A percentile compares a stretch with the other conserved stretches of the same genome.
Evolutionary conservation across 2,888 invertebrate genomes (phyloP).

Genomic region (Leucania comma): DNA sequence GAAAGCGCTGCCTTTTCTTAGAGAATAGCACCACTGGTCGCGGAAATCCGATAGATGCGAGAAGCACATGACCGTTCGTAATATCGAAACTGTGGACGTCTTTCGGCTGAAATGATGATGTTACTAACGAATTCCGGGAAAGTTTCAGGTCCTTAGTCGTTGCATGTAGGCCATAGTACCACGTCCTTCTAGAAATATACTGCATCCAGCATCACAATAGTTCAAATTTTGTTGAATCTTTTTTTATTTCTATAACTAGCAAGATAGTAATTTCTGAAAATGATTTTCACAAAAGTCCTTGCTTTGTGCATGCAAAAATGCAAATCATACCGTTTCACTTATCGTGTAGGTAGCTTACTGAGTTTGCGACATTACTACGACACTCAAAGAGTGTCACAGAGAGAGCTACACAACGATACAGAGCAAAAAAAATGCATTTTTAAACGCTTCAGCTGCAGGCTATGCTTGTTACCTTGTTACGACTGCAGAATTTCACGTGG

Average conservation of each 20-base stretch:
- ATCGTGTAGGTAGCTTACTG: neutral
- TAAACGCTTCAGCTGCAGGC: slow-evolving; percentile 72
- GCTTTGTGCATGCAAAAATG: neutral
- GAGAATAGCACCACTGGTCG: too few relatives aligned
- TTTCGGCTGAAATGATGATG: too few relatives aligned
- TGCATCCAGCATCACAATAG: neutral
- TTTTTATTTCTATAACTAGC: too few relatives aligned
- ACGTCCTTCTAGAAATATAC: too few relatives aligned
- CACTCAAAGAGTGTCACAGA: slow-evolving; percentile 37
- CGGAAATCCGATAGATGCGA: too few relatives aligned
- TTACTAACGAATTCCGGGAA: too few relatives aligned
- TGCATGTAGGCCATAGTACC: too few relatives aligned
- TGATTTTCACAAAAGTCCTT: neutral
- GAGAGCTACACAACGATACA: slow-evolving; percentile 48
- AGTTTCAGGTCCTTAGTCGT: too few relatives aligned
- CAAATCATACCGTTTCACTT: slow-evolving; percentile 1
- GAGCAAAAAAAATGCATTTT: slow-evolving; percentile 72
- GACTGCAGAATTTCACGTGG: slow-evolving; percentile 34
- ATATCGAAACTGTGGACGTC: too few relatives aligned
- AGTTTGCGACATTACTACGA: slow-evolving; percentile 8
- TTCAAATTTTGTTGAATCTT: neutral
- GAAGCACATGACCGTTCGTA: too few relatives aligned
- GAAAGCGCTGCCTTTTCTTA: too few relatives aligned
- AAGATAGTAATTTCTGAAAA: neutral
- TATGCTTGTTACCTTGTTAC: slow-evolving; percentile 64